Evolutionary conservation across 2,888 invertebrate species (phyloP).

Genomic region (Caenorhabditis imperialis): DNA sequence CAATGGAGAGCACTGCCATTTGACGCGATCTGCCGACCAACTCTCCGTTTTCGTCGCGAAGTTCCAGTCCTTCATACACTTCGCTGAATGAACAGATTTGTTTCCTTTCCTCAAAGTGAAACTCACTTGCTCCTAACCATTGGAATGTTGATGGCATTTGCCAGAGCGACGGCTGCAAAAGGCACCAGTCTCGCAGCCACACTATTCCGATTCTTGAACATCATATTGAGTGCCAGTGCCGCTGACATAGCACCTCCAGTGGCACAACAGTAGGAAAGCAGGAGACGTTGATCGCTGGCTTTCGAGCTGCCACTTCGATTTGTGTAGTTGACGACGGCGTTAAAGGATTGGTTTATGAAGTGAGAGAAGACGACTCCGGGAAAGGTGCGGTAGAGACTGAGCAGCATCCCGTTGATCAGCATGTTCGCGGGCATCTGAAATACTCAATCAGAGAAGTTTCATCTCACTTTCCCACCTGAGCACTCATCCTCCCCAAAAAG

Average conservation of each 20-base stretch:
- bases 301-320: conserved; percentile 83
- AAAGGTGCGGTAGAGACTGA: conserved; percentile 93
- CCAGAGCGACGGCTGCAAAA: conserved; percentile 92
- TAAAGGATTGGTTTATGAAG: conserved; percentile 85
- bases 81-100: conserved; percentile 54
- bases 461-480: conserved; percentile 84
- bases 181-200: conserved; percentile 90
- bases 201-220: conserved; percentile 82
- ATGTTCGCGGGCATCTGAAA: conserved; percentile 88
- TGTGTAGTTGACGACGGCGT: conserved; percentile 97
- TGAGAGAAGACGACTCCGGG: conserved; percentile 96
- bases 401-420: conserved; percentile 94
- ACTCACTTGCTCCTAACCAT: conserved; percentile 85
- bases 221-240: conserved; percentile 56
- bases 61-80: conserved; percentile 59
- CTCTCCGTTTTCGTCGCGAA: conserved; percentile 56
- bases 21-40: conserved; percentile 79
- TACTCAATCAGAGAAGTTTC: no score
- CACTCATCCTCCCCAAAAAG: conserved; percentile 93
- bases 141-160: conserved; percentile 97
- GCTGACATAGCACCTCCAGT: conserved; percentile 64
- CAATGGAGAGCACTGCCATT: conserved; percentile 89
- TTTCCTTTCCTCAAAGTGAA: conserved; percentile 5
- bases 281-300: conserved; percentile 80
- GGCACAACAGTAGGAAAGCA: conserved; percentile 78